A percentile compares a stretch with the other conserved stretches of the same genome.
These are phyloP conservation scores for Anthopleura xanthogrammica DNA, from an alignment of 92 coral and sea anemone species.

Conservation along the genomic window DNA sequence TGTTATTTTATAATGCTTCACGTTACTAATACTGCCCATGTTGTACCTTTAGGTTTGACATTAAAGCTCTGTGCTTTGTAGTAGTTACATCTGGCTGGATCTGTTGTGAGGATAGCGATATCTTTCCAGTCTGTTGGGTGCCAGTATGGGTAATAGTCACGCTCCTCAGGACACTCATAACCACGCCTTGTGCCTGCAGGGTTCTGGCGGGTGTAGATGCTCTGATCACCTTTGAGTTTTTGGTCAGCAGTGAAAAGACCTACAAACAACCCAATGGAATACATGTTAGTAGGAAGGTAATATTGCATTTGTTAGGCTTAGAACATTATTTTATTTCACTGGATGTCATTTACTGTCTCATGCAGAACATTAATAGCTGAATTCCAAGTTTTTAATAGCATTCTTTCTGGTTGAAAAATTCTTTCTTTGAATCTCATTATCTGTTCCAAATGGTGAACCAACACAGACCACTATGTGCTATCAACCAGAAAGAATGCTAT, in stretches of 20 bases:
- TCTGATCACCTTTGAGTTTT: slow-evolving; percentile 59
- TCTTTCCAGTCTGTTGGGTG: slow-evolving; percentile 99
- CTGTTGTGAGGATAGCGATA: slow-evolving; percentile 77
- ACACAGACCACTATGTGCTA: too few species aligned
- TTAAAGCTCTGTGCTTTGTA: slow-evolving; percentile 87
- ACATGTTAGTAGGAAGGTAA: background rate
- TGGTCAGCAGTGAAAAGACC: slow-evolving; percentile 99
- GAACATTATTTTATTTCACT: background rate
- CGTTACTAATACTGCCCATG: background rate
- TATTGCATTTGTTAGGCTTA: background rate
- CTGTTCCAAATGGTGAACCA: too few species aligned
- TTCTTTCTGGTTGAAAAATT: background rate
- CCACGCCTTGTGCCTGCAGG: slow-evolving; percentile 91
- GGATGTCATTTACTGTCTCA: too few species aligned
- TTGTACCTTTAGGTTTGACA: slow-evolving; percentile 81
- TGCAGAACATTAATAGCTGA: background rate
- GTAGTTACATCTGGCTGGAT: slow-evolving; percentile 56
- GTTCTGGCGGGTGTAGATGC: slow-evolving; percentile 90
- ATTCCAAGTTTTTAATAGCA: too few species aligned
- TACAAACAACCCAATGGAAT: slow-evolving; percentile 15
- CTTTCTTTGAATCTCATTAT: background rate
- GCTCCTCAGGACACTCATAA: slow-evolving; percentile 96
- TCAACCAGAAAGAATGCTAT: too few species aligned
- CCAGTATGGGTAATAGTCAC: slow-evolving; percentile 96
- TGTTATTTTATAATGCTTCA: too few species aligned